Evolutionary conservation across 1,140 invertebrate species (phyloP).

Genomic region (Orussus abietinus): DNA sequence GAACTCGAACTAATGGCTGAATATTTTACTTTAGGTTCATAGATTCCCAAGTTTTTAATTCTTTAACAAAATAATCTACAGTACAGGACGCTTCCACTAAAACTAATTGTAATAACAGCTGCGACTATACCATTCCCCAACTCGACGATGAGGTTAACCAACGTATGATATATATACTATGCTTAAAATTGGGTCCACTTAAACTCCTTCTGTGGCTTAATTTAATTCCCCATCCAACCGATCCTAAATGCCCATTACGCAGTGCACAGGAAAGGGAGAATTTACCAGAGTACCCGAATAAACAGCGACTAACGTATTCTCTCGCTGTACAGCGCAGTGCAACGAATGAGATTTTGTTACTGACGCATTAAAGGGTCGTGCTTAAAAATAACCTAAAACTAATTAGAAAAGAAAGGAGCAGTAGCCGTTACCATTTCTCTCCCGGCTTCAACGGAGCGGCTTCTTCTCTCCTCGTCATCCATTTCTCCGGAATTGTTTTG

Average conservation of each 20-base stretch:
- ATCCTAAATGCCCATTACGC: conserved; percentile 4
- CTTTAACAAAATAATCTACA: conserved; percentile 2
- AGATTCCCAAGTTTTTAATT: background rate
- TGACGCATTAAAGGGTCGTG: too few relatives aligned
- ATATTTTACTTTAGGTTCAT: conserved; percentile 2
- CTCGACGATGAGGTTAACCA: conserved; percentile 5
- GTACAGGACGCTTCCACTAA: conserved; percentile 3
- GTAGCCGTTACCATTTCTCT: conserved; percentile 31
- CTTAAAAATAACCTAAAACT: conserved; percentile 16
- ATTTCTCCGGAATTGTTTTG: too few relatives aligned
- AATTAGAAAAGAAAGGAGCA: conserved; percentile 16
- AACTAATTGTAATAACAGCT: background rate
- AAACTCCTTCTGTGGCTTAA: background rate
- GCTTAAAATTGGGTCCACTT: too few relatives aligned
- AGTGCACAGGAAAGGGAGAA: conserved; percentile 1
- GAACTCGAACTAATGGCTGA: background rate
- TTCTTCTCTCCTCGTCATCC: conserved; percentile 35
- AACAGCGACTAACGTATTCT: background rate
- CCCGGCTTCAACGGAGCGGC: conserved; percentile 31
- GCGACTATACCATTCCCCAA: background rate
- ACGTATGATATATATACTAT: too few relatives aligned
- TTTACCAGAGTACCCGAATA: background rate
- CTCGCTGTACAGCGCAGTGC: too few relatives aligned
- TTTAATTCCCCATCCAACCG: background rate
- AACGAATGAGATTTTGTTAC: too few relatives aligned